Evolutionary conservation across 1,140 invertebrate genomes (phyloP).

Genomic region (Zaprionus lachaisei): DNA sequence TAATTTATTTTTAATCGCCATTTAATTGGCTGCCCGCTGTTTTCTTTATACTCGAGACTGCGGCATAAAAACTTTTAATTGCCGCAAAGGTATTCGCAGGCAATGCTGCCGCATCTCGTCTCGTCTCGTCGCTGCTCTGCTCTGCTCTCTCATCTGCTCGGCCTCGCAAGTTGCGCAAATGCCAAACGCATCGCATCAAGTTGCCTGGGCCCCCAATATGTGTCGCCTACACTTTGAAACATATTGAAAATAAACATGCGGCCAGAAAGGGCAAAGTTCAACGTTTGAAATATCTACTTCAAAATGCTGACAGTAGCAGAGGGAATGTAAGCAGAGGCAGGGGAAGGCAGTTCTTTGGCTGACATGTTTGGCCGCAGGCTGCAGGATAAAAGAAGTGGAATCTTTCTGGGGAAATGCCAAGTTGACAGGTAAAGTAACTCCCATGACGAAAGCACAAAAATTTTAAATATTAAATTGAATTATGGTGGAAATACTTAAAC

Average conservation of each 20-base stretch:
- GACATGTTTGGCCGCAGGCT: conserved; percentile 1
- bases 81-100: conserved; percentile 52
- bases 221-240: conserved; percentile 23
- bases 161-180: conserved; percentile 54
- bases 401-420: background rate
- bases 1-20: conserved; percentile 82
- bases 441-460: background rate
- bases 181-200: conserved; percentile 64
- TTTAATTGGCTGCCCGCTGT: conserved; percentile 75
- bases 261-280: conserved; percentile 46
- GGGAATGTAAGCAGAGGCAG: background rate
- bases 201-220: too few relatives aligned
- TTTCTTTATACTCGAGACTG: conserved; percentile 60
- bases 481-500: background rate
- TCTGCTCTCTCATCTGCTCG: background rate
- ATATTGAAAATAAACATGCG: conserved; percentile 44
- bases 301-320: conserved; percentile 4
- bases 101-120: background rate
- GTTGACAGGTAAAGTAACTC: background rate
- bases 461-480: background rate
- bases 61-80: conserved; percentile 77
- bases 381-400: background rate
- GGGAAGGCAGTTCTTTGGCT: background rate
- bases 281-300: conserved; percentile 5
- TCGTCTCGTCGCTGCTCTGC: background rate